A percentile compares a stretch with the other conserved stretches of the same genome.
phyloP scores from a whole-genome alignment of 2,113 vertebrate species.

The Mormyrus iriodes region DNA sequence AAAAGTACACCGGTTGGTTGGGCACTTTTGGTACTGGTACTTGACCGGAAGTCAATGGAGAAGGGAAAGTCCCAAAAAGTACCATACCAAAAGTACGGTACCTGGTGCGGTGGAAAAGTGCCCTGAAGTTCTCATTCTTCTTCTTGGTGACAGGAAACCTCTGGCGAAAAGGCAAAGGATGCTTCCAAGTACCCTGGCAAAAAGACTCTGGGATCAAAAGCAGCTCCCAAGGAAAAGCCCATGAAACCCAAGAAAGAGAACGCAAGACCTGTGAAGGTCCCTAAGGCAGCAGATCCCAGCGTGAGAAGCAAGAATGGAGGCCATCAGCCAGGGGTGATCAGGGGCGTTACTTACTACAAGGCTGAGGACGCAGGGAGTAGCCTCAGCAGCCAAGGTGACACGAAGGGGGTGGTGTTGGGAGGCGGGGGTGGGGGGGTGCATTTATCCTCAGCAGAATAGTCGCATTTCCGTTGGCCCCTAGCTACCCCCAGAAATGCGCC shows the following conservation, averaged over 20 bases:
- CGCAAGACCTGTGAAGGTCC: conserved; percentile 38
- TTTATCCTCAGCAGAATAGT: background rate
- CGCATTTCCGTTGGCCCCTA: background rate
- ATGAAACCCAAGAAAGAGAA: conserved; percentile 78
- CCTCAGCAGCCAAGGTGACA: conserved; percentile 49
- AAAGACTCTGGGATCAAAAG: conserved; percentile 60
- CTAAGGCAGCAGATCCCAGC: conserved; percentile 57
- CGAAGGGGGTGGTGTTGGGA: background rate
- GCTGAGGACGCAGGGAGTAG: conserved; percentile 52
- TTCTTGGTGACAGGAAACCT: conserved; percentile 64
- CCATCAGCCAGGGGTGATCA: conserved; percentile 74
- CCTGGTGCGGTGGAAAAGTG: background rate
- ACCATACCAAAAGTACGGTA: background rate
- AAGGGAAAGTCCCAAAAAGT: background rate
- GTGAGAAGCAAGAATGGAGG: conserved; percentile 62
- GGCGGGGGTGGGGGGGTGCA: background rate
- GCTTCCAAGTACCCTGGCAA: conserved; percentile 55
- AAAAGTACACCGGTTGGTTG: no score
- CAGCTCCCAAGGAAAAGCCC: conserved; percentile 57
- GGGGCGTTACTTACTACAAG: conserved; percentile 94
- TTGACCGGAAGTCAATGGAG: background rate
- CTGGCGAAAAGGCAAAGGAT: conserved; percentile 63
- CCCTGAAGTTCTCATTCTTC: background rate
- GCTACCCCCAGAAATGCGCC: no score
- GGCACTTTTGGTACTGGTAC: background rate